Evolutionary conservation across 2,888 invertebrate genomes (phyloP), one percentile per base, ranked within the genome.

Genomic region (Ptychoptera albimana): DNA sequence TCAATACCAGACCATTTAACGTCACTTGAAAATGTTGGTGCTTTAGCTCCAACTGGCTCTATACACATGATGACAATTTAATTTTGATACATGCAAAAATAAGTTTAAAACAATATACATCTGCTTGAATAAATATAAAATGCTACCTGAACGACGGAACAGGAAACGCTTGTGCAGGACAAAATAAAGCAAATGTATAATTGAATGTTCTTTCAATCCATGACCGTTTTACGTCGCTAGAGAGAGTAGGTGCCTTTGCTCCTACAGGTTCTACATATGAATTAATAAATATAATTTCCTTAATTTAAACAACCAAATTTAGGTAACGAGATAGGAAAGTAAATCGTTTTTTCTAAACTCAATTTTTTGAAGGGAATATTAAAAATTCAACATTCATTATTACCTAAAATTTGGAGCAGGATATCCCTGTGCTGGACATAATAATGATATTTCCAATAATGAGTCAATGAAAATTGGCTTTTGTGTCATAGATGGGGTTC

Each of bases 81-180:
- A 5, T 14, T 13, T 13, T 23, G 16, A 43, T 12, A 44, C 29
- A 34, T 46, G 41, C n/a, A 40, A 45, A 44, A 29, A 23, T 30
- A n/a, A 5, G 35, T 36, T 9, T 37, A 37, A 38, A 46, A 35
- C 11, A 45, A 32, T 35, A 35, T 15, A 37, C 42, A 34, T 34
- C n/a, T 8, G 37, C 11, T 29, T 47, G 47, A 48, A 46, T 48
- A 46, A 32, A 43, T 11, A 41, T 14, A 29, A 39, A 40, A 41
- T 49, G 51, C 58, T 71, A 75, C 75, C 75, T 75, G 73, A 69
- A 74, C 56, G 69, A 61, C 53, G 76, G 75, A 58, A 78, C 74
- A 54, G 83, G 83, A 64, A 74, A 80, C 54, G 79, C 83, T 71
- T 84, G 83, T 51, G 82, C 80, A 61, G 79, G 81, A 63, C 82